Evolutionary conservation across 2,797 vertebrate species (phyloP), one percentile per base, ranked within the genome.

Genomic region (Odontamblyopus lacepedii): DNA sequence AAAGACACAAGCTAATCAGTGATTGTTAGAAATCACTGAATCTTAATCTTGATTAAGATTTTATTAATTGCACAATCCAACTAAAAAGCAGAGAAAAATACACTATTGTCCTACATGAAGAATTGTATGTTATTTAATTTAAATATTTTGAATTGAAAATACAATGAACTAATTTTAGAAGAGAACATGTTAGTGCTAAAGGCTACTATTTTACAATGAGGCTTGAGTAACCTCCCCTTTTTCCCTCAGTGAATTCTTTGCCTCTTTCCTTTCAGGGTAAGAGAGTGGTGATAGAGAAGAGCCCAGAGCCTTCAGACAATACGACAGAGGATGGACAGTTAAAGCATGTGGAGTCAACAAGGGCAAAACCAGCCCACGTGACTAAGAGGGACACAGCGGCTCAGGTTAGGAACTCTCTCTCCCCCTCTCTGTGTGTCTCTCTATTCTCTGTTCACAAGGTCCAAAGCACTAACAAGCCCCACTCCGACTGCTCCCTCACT

Each of bases 201-300:
- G 41, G 13, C 41, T 44, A 4, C 12, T 53, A n/a, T n/a, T n/a
- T 6, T 53, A 53, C 51, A 53, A 19, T 53, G 51, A 53, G 6
- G 18, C 51, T 53, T 53, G 19, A 44, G 3, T 44, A 44, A 44
- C 44, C 44, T 48, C 44, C 41, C 15, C 15, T 48, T 48, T 48
- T 15, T 4, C 44, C 19, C 12, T 13, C 15, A 48, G 63, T 50
- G 15, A 29, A 30, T 32, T 3, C 74, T 55, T 60, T 67, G 23
- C 67, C 26, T 64, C 73, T 69, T 80, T 16, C 12, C 53, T 76
- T 70, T 80, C 70, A 86, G 97, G 96, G 95, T 80, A 97, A 95
- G 87, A 90, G 96, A 78, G 91, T 96, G 1, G 97, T 98, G 76
- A 96, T 95, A 2, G 96, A 97, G 91, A 89, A 0, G 89, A 93